Conservation (phyloP, 1,140 invertebrate species). For the Sycophila sp. region DNA sequence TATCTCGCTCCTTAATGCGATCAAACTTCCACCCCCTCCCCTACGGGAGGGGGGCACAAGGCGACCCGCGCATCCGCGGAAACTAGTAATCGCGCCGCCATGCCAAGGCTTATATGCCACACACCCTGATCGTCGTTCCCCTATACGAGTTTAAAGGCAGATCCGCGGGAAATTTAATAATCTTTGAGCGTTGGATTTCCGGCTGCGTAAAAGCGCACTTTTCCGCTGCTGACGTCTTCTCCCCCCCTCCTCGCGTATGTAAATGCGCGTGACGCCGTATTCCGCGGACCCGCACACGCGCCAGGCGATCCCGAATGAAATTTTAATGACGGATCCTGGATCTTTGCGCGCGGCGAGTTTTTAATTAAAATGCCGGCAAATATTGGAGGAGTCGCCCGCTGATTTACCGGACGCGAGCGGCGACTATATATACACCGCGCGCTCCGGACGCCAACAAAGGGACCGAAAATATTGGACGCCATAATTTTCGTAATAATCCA, state of each 20-base stretch:
- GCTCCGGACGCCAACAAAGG: no score
- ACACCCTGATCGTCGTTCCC: no score
- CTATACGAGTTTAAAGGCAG: constrained; percentile 12
- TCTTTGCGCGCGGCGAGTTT: not conserved
- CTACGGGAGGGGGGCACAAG: not conserved
- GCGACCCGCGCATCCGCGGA: not conserved
- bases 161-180: constrained; percentile 26
- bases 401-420: no score
- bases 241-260: not conserved
- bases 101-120: no score
- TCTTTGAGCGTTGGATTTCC: no score
- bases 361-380: not conserved
- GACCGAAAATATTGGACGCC: no score
- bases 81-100: constrained; percentile 19
- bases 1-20: constrained; percentile 13
- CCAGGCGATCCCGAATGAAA: not conserved
- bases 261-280: no score
- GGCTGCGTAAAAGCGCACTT: no score
- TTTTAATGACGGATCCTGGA: not conserved
- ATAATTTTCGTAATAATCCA: no score
- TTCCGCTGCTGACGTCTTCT: not conserved
- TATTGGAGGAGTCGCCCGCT: no score
- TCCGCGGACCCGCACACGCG: not conserved
- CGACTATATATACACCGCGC: no score
- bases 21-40: constrained; percentile 6